Conservation (phyloP, 2,888 invertebrate genomes). For the Rhopalosiphum nymphaeae region DNA sequence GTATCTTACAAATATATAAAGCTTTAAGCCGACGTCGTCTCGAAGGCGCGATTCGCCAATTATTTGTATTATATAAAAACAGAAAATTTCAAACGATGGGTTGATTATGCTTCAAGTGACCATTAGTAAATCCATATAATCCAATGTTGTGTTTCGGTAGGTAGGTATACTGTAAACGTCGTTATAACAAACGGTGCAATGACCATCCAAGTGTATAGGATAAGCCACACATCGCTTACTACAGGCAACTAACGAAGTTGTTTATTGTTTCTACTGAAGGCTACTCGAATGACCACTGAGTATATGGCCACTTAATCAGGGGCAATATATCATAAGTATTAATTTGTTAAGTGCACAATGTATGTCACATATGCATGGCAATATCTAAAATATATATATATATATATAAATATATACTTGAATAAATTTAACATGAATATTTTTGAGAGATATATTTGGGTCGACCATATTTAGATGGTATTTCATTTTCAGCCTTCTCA, state of each 20-base stretch:
- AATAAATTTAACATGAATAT: background rate
- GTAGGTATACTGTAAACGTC: background rate
- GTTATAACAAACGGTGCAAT: background rate
- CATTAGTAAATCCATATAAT: background rate
- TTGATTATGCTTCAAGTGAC: background rate
- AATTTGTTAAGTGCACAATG: background rate
- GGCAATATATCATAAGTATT: background rate
- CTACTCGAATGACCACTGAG: background rate
- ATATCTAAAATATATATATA: no score
- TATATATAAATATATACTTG: background rate
- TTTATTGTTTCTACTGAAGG: background rate
- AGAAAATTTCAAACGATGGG: background rate
- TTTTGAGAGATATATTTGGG: background rate
- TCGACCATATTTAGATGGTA: background rate
- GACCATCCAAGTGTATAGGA: background rate
- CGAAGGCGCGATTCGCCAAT: background rate
- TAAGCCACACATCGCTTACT: background rate
- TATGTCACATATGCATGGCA: background rate
- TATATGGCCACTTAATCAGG: background rate
- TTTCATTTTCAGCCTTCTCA: background rate
- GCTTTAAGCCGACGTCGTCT: background rate
- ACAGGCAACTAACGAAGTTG: background rate
- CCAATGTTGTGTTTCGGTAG: background rate
- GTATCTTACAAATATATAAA: background rate
- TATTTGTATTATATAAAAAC: background rate